Percentiles rank a stretch among this genome's conserved stretches.
phyloP scores from a whole-genome alignment of 2,797 vertebrate species.

The Hephaestus fuliginosus region DNA sequence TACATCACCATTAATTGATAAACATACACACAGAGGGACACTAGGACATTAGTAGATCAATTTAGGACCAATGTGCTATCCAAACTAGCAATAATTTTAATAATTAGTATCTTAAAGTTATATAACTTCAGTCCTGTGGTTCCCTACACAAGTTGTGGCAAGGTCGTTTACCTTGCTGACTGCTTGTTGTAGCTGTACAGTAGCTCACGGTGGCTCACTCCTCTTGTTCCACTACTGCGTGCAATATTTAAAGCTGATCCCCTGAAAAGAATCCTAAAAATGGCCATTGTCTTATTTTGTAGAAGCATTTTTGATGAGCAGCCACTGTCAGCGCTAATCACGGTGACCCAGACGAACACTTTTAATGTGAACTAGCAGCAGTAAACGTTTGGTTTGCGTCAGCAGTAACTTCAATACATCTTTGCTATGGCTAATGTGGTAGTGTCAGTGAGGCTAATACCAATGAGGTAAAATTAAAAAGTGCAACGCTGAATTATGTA shows the following conservation, averaged over 20 bases:
- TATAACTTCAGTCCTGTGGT: not conserved
- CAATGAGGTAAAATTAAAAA: not conserved
- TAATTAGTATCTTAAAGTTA: not conserved
- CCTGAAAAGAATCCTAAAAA: slow-evolving; percentile 15
- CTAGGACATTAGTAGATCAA: not conserved
- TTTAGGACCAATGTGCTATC: not conserved
- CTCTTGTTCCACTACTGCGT: not conserved
- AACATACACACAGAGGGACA: not conserved
- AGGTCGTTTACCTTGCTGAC: slow-evolving; percentile 22
- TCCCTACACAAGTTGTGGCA: not conserved
- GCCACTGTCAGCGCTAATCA: not conserved
- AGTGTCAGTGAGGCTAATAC: not conserved
- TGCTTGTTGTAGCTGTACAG: slow-evolving; percentile 7
- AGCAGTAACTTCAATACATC: not conserved
- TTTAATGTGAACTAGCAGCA: not conserved
- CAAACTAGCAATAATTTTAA: not conserved
- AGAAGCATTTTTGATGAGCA: slow-evolving; percentile 4
- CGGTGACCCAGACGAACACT: not conserved
- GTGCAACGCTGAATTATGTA: not conserved
- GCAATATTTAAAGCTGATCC: not conserved
- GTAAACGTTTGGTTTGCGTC: not conserved
- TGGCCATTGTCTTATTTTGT: not conserved
- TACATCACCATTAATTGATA: not conserved
- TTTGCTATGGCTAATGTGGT: not conserved
- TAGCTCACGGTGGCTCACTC: not conserved